These are phyloP conservation scores for Microcebus lehilahytsara DNA, from an alignment of 2,113 vertebrate genomes.

Conservation along the genomic window DNA sequence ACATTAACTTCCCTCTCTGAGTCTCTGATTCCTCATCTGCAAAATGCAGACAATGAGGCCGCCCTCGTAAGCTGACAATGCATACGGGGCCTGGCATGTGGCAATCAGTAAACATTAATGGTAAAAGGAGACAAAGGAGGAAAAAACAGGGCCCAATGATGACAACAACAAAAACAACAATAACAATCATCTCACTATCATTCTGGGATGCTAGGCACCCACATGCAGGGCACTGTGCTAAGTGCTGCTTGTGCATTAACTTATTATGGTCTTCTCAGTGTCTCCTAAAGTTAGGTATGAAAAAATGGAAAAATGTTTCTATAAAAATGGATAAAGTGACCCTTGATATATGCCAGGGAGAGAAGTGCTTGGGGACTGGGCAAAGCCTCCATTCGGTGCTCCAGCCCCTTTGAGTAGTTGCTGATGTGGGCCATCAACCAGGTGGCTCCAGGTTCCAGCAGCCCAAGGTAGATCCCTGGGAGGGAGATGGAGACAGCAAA, in stretches of 20 bases:
- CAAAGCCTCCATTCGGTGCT: background rate
- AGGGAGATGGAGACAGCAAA: background rate
- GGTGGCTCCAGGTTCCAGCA: too few species aligned
- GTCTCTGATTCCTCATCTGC: background rate
- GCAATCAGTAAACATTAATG: background rate
- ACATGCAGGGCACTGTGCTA: background rate
- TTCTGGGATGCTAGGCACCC: background rate
- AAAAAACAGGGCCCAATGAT: background rate
- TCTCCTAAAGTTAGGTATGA: background rate
- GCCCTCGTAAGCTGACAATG: background rate
- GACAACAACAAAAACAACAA: background rate
- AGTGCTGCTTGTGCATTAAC: background rate
- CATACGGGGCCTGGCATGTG: background rate
- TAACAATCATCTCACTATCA: background rate
- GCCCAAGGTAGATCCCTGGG: background rate
- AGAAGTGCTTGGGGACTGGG: background rate
- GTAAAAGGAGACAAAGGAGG: background rate
- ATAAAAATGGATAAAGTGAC: background rate
- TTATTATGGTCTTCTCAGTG: background rate
- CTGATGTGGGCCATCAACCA: background rate
- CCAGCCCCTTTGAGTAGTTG: background rate
- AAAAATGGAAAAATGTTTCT: background rate
- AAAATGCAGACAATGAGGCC: background rate
- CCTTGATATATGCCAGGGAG: background rate
- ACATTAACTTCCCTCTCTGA: constrained; percentile 45